Percentiles rank a stretch among this genome's conserved stretches.
Conservation (phyloP, 2,797 vertebrate species). For the Lophius americanus region DNA sequence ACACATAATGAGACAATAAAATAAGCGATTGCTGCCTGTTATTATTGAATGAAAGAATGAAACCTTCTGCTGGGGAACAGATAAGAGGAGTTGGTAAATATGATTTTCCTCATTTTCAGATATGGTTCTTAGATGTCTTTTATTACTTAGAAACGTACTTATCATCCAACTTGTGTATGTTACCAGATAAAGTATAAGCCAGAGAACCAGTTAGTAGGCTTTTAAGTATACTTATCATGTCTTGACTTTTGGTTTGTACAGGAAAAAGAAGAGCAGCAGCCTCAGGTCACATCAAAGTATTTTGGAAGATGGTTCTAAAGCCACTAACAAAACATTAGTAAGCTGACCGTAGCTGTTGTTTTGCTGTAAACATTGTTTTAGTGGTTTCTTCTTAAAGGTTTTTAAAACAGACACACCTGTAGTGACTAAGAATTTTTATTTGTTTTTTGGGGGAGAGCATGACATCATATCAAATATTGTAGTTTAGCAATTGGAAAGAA, state of each 20-base stretch:
- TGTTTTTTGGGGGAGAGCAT: slow-evolving; percentile 15
- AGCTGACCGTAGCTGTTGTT: slow-evolving; percentile 6
- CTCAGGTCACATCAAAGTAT: slow-evolving; percentile 1
- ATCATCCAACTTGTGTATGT: slow-evolving; percentile 30
- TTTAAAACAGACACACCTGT: slow-evolving; percentile 12
- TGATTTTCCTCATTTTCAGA: slow-evolving; percentile 42
- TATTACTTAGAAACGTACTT: slow-evolving; percentile 40
- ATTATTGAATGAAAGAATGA: slow-evolving; percentile 19
- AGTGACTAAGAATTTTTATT: slow-evolving; percentile 29
- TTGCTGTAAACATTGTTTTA: slow-evolving; percentile 2
- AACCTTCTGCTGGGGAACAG: slow-evolving; percentile 1
- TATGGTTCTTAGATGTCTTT: slow-evolving; percentile 45
- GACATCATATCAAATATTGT: slow-evolving; percentile 5
- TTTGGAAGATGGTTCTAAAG: neutral
- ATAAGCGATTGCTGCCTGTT: slow-evolving; percentile 4
- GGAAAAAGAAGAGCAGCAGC: neutral
- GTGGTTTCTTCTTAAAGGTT: slow-evolving; percentile 5
- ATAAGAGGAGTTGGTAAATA: slow-evolving; percentile 48
- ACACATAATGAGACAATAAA: slow-evolving; percentile 3
- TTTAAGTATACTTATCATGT: slow-evolving; percentile 29
- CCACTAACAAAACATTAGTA: neutral
- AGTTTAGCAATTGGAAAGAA: slow-evolving; percentile 17
- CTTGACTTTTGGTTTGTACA: slow-evolving; percentile 19
- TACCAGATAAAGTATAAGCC: slow-evolving; percentile 21
- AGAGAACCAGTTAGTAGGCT: slow-evolving; percentile 41